Base-by-base conservation (phyloP, 1,140 invertebrate species). In the Drosophila sucinea region DNA sequence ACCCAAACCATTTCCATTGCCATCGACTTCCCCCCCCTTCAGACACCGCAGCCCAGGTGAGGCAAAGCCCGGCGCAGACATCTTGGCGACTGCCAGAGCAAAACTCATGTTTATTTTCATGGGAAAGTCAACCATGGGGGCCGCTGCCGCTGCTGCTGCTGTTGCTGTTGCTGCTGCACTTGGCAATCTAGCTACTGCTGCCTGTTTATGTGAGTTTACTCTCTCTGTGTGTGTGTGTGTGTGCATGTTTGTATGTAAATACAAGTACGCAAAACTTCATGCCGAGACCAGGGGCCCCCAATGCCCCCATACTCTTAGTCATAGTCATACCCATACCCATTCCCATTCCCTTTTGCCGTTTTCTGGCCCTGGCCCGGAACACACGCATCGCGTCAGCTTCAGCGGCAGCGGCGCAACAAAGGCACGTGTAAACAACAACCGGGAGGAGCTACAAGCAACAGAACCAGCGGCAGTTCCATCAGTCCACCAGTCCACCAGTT, bases 371-470 rank as follows among this genome's bases (percentile, higher is more conserved):
- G 62, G 64, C 62, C 54, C 69, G 71, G 82, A 86, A 86, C 82
- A 86, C 82, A 86, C 82, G 82, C 82, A 87, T 85, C 79, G 82
- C 79, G 25, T 67, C 78, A 17, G 62, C 62, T 17, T 47, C 70
- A 79, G 62, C 62, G 33, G 35, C 70, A 79, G 69, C 79, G 79
- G 80, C 74, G 81, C 82, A 85, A 86, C 83, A 89, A 83, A 87
- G 84, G 83, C 79, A 89, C 84, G 84, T 89, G 83, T 89, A 87
- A 89, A 89, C 83, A 89, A 89, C 83, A 89, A 89, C 72, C 70
- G 76, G 35, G 35, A 38, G 35, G 76, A 71, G 77, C 76, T 25
- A 47, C 11, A 47, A 51, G 23, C 44, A 51, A 51, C 44, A 51
- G 23, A 51, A 51, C 41, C 56, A 47, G 41, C 67, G 55, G 62